phyloP scores from a whole-genome alignment of 2,797 vertebrate genomes.

The Phoxinus dragarum region DNA sequence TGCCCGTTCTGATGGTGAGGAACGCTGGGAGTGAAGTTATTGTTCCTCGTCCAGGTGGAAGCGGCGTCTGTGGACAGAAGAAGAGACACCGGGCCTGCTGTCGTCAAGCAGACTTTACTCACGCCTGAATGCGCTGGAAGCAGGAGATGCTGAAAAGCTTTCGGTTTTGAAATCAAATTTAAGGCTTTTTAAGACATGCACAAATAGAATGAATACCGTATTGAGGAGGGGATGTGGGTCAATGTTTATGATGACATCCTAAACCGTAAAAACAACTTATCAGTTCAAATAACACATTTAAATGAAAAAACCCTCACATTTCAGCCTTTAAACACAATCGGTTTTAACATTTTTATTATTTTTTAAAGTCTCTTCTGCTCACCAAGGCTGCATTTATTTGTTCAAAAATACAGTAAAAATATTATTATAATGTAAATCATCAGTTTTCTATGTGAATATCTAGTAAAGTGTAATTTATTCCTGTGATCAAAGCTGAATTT shows the following conservation, averaged over 20 bases:
- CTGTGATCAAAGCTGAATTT: too few species aligned
- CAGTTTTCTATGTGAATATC: too few species aligned
- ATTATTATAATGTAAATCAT: too few species aligned
- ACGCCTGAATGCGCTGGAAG: not conserved
- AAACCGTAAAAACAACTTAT: not conserved
- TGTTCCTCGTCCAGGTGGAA: conserved; percentile 91
- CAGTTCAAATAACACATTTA: not conserved
- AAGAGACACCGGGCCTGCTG: not conserved
- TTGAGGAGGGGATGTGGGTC: not conserved
- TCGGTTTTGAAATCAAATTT: not conserved
- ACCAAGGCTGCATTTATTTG: too few species aligned
- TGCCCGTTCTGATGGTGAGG: conserved; percentile 96
- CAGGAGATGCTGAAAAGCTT: conserved; percentile 54
- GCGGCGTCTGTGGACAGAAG: conserved; percentile 79
- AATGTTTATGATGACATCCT: not conserved
- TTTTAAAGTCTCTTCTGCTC: too few species aligned
- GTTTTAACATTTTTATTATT: too few species aligned
- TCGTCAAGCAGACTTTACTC: not conserved
- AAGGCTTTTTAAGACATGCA: not conserved
- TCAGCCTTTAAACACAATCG: not conserved
- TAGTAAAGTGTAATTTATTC: too few species aligned
- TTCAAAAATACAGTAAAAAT: too few species aligned
- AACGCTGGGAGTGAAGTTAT: conserved; percentile 87
- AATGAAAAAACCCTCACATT: not conserved
- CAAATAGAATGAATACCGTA: not conserved